Conservation (phyloP, 2,888 invertebrate genomes). For the Scaptomyza flava region DNA sequence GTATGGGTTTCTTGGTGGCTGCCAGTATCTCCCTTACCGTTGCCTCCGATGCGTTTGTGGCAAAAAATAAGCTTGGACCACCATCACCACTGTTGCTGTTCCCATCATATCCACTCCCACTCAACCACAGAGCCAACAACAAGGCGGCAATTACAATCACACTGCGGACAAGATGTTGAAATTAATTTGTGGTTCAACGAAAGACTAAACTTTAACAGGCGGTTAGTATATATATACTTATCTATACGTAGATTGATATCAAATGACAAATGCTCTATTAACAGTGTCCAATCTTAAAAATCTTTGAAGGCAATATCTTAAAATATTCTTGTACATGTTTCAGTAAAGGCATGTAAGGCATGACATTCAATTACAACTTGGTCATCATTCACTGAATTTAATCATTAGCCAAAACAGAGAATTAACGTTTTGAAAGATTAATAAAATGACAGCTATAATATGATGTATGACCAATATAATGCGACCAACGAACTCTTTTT, state of each 20-base stretch:
- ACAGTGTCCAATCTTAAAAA: neutral
- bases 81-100: neutral
- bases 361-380: too few relatives aligned
- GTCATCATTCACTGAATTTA: too few relatives aligned
- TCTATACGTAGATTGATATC: slow-evolving; percentile 17
- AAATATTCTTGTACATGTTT: too few relatives aligned
- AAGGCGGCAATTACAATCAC: slow-evolving; percentile 74
- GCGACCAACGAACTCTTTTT: neutral
- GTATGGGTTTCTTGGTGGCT: slow-evolving; percentile 60
- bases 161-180: slow-evolving; percentile 60
- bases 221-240: neutral
- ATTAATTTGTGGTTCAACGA: slow-evolving; percentile 26
- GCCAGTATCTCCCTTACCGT: slow-evolving; percentile 33
- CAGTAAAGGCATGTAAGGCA: too few relatives aligned
- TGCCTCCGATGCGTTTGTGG: slow-evolving; percentile 40
- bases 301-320: neutral
- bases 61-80: slow-evolving; percentile 58
- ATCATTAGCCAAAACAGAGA: too few relatives aligned
- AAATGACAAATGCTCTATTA: slow-evolving; percentile 7
- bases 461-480: too few relatives aligned
- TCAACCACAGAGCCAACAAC: slow-evolving; percentile 64
- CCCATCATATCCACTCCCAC: slow-evolving; percentile 50
- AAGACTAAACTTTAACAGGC: slow-evolving; percentile 29
- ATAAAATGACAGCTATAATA: too few relatives aligned
- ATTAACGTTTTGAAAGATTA: too few relatives aligned